Evolutionary conservation across 2,113 vertebrate species (phyloP), one percentile per base, ranked within the genome.

Genomic region (Caranx ignobilis): DNA sequence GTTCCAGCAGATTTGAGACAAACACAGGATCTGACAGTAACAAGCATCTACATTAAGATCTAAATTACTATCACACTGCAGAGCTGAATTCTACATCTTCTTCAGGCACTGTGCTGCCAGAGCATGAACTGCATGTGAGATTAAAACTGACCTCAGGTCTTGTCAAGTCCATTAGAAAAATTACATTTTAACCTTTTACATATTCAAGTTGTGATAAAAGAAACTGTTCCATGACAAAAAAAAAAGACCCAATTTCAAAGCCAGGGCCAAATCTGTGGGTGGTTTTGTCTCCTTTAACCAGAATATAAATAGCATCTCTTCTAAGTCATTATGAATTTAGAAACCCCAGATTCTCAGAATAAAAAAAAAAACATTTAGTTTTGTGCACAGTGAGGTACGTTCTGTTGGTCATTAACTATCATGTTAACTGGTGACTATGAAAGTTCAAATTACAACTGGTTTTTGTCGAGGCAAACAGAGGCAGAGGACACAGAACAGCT

Each of bases 171-270:
- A 69, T 82, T 65, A 82, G 26, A 75, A 74, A 71, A 87, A 75
- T 50, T 2, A 50, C 37, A 80, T 81, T 77, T 82, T 76, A 86
- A 82, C 85, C 70, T 86, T 81, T 66, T 62, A 76, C 54, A 81
- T 75, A 1, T n/a, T 60, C 19, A 67, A 61, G 39, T 37, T 3
- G 26, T 59, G 34, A 79, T 57, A 54, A 15, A 2, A 67, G 34
- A 67, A 77, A 68, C 48, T 26, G 11, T 41, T 41, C 21, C 50
- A 37, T 11, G 9, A 21, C 7, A 19, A 6, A 70, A 63, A 6
- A 70, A 63, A 52, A 18, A 60, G 4, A 32, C 16, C 61, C 52
- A 16, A 0, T 26, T 52, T 64, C 13, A 75, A 61, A 69, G 35
- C 50, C 16, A 31, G 47, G 15, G 35, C 32, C 31, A 67, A 34